Evolutionary conservation across 1,140 invertebrate species (phyloP).

Genomic region (Meteorus sp.): DNA sequence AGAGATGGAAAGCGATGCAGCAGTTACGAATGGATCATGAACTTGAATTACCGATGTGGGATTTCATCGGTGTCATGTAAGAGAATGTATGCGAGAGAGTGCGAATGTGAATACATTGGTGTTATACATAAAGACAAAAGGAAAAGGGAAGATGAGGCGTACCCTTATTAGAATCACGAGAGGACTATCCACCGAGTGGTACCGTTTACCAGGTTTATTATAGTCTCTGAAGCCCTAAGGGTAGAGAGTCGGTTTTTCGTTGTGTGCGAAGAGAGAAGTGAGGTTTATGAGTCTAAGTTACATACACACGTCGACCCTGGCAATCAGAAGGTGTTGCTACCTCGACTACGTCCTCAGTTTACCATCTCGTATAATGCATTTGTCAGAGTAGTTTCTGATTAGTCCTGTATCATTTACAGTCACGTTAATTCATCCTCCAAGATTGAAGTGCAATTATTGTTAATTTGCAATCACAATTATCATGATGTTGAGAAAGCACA

Average conservation of each 20-base stretch:
- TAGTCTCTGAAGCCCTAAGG: background rate
- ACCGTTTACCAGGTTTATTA: background rate
- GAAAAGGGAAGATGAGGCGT: conserved; percentile 10
- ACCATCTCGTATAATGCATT: no score
- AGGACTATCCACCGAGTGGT: background rate
- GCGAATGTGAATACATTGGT: no score
- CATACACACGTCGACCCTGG: background rate
- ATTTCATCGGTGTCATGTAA: conserved; percentile 17
- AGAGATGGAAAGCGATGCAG: no score
- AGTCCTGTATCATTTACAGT: no score
- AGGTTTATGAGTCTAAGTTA: conserved; percentile 5
- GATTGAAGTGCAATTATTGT: no score
- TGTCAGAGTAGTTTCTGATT: no score
- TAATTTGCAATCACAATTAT: no score
- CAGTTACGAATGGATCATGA: background rate
- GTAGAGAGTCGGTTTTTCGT: conserved; percentile 11
- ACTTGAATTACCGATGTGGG: conserved; percentile 27
- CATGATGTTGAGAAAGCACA: no score
- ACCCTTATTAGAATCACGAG: conserved; percentile 26
- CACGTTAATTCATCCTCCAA: no score
- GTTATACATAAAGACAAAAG: no score
- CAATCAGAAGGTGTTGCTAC: background rate
- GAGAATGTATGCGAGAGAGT: no score
- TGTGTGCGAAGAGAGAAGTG: conserved; percentile 3
- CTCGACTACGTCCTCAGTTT: no score